phyloP scores from a whole-genome alignment of 2,888 invertebrate genomes.

The Baronia brevicornis region DNA sequence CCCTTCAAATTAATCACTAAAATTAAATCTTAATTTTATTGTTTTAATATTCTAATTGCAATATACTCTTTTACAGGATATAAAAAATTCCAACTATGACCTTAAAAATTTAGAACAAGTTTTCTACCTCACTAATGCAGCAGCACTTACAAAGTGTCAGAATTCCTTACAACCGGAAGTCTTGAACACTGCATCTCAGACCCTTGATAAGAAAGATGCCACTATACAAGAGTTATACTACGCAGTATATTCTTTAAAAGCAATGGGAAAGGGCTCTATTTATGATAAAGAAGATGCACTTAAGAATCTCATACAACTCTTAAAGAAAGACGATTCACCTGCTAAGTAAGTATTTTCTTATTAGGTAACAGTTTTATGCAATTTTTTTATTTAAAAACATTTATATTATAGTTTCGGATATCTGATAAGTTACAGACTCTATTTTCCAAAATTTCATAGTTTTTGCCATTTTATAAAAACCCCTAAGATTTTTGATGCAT shows the following conservation, averaged over 20 bases:
- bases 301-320: constrained; percentile 81
- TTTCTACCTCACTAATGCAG: constrained; percentile 80
- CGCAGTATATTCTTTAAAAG: constrained; percentile 81
- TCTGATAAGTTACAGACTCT: too few species aligned
- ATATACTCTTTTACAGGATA: constrained; percentile 32
- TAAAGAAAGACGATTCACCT: constrained; percentile 90
- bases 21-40: not conserved
- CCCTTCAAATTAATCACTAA: constrained; percentile 2
- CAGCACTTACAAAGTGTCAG: constrained; percentile 73
- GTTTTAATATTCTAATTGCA: constrained; percentile 3
- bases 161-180: constrained; percentile 67
- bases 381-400: constrained; percentile 10
- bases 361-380: constrained; percentile 6
- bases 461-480: too few species aligned
- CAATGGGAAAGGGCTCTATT: constrained; percentile 78
- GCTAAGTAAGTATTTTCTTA: constrained; percentile 71
- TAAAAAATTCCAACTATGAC: constrained; percentile 53
- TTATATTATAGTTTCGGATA: not conserved
- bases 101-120: constrained; percentile 68
- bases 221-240: constrained; percentile 83
- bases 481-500: too few species aligned
- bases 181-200: constrained; percentile 64
- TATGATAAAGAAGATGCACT: constrained; percentile 80
- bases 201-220: constrained; percentile 79
- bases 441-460: too few species aligned